These are phyloP conservation scores for Heteromormyrus szaboi DNA, from an alignment of 2,797 vertebrate species.

Conservation along the genomic window DNA sequence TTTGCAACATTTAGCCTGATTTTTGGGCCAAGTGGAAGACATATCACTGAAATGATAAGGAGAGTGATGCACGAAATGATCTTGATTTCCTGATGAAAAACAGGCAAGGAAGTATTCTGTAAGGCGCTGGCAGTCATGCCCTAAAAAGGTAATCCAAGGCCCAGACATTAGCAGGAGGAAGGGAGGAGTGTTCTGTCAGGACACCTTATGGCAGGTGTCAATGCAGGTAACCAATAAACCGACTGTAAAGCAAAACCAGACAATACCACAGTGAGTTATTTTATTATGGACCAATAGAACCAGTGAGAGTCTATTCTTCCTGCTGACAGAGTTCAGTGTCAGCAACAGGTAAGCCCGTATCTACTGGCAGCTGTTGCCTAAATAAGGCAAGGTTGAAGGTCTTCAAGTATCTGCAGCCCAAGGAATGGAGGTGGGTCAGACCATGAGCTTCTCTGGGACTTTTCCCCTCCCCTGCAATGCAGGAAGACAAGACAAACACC, in stretches of 20 bases:
- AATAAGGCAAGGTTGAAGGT: conserved; percentile 38
- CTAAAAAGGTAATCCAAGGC: conserved; percentile 27
- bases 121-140: conserved; percentile 8
- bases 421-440: conserved; percentile 27
- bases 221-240: conserved; percentile 32
- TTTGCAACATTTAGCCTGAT: neutral
- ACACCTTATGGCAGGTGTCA: conserved; percentile 30
- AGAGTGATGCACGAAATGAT: neutral
- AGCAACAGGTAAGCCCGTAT: conserved; percentile 36
- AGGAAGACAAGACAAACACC: neutral
- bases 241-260: conserved; percentile 12
- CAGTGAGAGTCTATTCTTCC: conserved; percentile 6
- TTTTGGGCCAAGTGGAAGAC: neutral
- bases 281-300: conserved; percentile 18
- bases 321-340: conserved; percentile 2
- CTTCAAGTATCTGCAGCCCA: conserved; percentile 20
- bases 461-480: neutral
- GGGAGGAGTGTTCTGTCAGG: conserved; percentile 17
- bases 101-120: conserved; percentile 7
- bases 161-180: conserved; percentile 19
- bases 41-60: neutral
- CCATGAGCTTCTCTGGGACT: conserved; percentile 13
- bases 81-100: neutral
- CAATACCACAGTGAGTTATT: conserved; percentile 15
- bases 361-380: conserved; percentile 31